These are phyloP conservation scores for Drosophila sp. DNA, from an alignment of 1,140 invertebrate genomes.

Conservation along the genomic window DNA sequence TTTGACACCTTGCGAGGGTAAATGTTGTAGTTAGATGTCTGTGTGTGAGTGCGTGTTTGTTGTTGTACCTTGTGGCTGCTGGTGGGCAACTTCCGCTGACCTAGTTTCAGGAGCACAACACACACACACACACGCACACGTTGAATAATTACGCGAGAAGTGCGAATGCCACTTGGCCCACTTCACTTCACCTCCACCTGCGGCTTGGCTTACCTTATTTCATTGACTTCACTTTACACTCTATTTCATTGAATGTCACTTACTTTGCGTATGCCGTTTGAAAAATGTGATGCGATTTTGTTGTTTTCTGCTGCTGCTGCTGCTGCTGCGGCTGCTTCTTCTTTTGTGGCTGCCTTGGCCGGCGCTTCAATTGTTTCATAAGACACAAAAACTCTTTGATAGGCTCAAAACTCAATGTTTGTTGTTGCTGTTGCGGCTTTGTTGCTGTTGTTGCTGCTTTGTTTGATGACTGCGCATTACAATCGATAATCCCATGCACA, in stretches of 20 bases:
- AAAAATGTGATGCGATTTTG: slow-evolving; percentile 74
- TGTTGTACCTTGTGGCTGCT: slow-evolving; percentile 13
- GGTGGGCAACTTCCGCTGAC: slow-evolving; percentile 73
- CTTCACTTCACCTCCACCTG: not conserved
- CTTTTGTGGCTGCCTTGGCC: slow-evolving; percentile 48
- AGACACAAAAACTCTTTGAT: slow-evolving; percentile 51
- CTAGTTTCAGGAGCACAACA: slow-evolving; percentile 61
- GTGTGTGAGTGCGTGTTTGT: too few species aligned
- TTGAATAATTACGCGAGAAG: slow-evolving; percentile 72
- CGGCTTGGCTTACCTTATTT: not conserved
- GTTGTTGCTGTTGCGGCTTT: slow-evolving; percentile 36
- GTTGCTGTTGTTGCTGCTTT: slow-evolving; percentile 53
- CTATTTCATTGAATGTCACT: slow-evolving; percentile 64
- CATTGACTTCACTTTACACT: slow-evolving; percentile 43
- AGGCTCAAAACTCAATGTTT: slow-evolving; percentile 25
- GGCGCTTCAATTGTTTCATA: slow-evolving; percentile 79
- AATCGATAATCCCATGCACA: slow-evolving; percentile 80
- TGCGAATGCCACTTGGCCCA: slow-evolving; percentile 38
- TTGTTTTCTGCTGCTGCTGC: slow-evolving; percentile 42
- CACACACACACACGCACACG: too few species aligned
- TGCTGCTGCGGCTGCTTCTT: slow-evolving; percentile 21
- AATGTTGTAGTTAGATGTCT: slow-evolving; percentile 1
- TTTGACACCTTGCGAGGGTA: slow-evolving; percentile 35
- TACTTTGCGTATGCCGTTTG: slow-evolving; percentile 79
- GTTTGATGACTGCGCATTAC: slow-evolving; percentile 81